phyloP scores from a whole-genome alignment of 2,113 vertebrate genomes.

The Phrynosoma platyrhinos region DNA sequence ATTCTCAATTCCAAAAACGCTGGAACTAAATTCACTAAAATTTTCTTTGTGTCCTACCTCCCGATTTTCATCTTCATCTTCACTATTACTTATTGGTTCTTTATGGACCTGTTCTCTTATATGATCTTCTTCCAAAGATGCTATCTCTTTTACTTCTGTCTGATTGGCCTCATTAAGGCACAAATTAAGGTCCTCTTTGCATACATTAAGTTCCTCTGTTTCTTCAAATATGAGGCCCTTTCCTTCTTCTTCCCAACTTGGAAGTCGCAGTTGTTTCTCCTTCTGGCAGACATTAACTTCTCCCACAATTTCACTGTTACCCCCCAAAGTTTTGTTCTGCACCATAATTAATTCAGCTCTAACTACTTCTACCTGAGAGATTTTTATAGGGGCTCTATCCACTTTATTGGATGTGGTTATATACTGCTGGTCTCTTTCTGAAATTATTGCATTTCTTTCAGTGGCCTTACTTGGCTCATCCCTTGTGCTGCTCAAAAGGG shows the following conservation, averaged over 20 bases:
- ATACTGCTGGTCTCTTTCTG: conserved; percentile 29
- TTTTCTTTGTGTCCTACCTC: conserved; percentile 65
- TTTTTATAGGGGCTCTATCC: conserved; percentile 57
- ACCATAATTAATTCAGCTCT: conserved; percentile 81
- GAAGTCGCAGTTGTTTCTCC: conserved; percentile 31
- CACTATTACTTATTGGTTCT: conserved; percentile 55
- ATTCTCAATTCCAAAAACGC: conserved; percentile 88
- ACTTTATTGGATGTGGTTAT: conserved; percentile 14
- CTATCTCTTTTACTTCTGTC: conserved; percentile 32
- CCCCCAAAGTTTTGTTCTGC: conserved; percentile 85
- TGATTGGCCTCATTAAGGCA: neutral
- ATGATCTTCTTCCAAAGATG: conserved; percentile 23
- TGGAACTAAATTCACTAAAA: conserved; percentile 69
- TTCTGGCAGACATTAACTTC: conserved; percentile 70
- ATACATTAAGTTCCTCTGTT: conserved; percentile 21
- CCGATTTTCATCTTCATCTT: conserved; percentile 67
- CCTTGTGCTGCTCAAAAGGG: conserved; percentile 10
- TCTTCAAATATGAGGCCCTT: conserved; percentile 37
- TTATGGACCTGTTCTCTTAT: conserved; percentile 31
- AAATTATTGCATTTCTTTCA: conserved; percentile 33
- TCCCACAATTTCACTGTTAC: conserved; percentile 74
- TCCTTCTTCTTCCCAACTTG: conserved; percentile 47
- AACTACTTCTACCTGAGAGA: conserved; percentile 69
- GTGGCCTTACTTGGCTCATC: neutral
- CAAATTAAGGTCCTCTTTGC: neutral